Conservation (phyloP, 2,888 invertebrate species). For the Heliconius ismenius region DNA sequence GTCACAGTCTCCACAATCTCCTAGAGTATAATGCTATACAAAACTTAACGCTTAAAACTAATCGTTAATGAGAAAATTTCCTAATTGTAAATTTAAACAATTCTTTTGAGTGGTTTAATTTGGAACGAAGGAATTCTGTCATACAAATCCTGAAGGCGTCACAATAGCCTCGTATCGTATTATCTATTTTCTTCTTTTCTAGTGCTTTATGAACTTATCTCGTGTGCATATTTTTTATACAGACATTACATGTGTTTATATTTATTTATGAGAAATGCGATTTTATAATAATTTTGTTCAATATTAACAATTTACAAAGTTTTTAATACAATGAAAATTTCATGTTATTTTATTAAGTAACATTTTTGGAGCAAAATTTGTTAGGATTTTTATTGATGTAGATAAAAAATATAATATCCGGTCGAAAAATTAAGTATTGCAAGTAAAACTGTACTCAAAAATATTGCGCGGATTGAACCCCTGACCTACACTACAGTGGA, state of each 20-base stretch:
- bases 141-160: not conserved
- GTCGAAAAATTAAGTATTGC: too few species aligned
- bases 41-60: not conserved
- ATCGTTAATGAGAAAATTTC: not conserved
- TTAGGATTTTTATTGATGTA: too few species aligned
- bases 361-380: too few species aligned
- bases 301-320: too few species aligned
- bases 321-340: too few species aligned
- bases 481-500: not conserved
- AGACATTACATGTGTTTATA: too few species aligned
- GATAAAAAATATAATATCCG: too few species aligned
- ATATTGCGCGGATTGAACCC: not conserved
- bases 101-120: not conserved
- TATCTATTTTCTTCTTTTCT: not conserved
- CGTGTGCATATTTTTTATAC: too few species aligned
- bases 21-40: not conserved
- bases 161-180: not conserved
- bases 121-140: not conserved
- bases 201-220: not conserved
- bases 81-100: not conserved
- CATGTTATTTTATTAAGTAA: too few species aligned
- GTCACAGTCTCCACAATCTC: not conserved
- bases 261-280: too few species aligned
- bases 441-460: not conserved
- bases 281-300: too few species aligned